phyloP scores from a whole-genome alignment of 2,113 vertebrate species.

The Grammomys dolichurus region DNA sequence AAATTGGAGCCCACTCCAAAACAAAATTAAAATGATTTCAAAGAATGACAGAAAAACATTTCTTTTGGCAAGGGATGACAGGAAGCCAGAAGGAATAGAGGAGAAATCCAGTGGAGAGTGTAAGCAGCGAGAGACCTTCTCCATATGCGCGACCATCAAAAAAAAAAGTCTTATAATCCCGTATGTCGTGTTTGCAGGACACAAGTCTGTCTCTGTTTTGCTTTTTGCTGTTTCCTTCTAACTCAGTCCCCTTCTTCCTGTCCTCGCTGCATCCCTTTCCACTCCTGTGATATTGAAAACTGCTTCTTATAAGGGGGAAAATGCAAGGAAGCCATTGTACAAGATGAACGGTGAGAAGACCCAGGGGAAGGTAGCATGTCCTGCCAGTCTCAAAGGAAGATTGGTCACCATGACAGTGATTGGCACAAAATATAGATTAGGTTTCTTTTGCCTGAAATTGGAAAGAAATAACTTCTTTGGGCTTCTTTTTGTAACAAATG shows the following conservation, averaged over 20 bases:
- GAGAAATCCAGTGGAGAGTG: constrained; percentile 72
- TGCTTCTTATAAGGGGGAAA: constrained; percentile 1
- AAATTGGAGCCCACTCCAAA: constrained; percentile 60
- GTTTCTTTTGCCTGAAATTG: not conserved
- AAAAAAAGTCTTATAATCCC: constrained; percentile 48
- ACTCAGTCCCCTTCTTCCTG: not conserved
- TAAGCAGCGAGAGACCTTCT: constrained; percentile 63
- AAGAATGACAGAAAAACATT: constrained; percentile 79
- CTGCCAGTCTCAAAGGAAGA: not conserved
- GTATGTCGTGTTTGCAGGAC: constrained; percentile 40
- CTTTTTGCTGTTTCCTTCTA: not conserved
- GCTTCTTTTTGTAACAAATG: not conserved
- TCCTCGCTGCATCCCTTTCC: no score
- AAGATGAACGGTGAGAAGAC: not conserved
- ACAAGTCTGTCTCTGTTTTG: not conserved
- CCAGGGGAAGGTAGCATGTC: no score
- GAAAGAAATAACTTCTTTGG: constrained; percentile 4
- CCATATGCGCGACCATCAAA: constrained; percentile 73
- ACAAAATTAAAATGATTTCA: constrained; percentile 70
- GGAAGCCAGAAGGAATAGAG: constrained; percentile 76
- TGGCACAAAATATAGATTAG: not conserved
- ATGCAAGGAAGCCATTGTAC: not conserved
- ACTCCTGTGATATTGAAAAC: not conserved
- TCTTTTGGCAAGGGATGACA: constrained; percentile 77
- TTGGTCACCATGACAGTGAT: not conserved